Evolutionary conservation across 2,113 vertebrate species (phyloP).

Genomic region (Brienomyrus longianalis): DNA sequence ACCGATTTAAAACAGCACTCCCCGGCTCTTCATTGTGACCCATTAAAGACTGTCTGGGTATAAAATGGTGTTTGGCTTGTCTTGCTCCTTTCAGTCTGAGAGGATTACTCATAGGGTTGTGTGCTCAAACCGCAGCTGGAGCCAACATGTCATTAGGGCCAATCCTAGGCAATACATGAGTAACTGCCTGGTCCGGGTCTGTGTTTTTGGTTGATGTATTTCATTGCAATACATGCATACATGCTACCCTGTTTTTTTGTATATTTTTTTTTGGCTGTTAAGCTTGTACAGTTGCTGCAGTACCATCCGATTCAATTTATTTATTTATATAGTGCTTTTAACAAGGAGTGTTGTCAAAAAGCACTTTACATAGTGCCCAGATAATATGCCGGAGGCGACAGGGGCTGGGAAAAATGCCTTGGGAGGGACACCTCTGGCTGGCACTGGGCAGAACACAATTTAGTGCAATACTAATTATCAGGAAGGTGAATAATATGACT

Average conservation of each 20-base stretch:
- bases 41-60: constrained; percentile 1
- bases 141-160: constrained; percentile 9
- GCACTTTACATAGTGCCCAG: background rate
- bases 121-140: constrained; percentile 3
- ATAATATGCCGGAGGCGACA: background rate
- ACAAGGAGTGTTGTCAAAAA: background rate
- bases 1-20: constrained; percentile 11
- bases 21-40: background rate
- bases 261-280: background rate
- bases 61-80: constrained; percentile 2
- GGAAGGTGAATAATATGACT: background rate
- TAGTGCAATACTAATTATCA: background rate
- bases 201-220: constrained; percentile 9
- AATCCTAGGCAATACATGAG: background rate
- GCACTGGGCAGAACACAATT: background rate
- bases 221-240: constrained; percentile 7
- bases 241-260: background rate
- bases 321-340: background rate
- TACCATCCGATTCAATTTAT: background rate
- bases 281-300: background rate
- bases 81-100: background rate
- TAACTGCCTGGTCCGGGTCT: background rate
- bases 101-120: background rate
- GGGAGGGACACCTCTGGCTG: background rate
- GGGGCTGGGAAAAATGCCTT: background rate